Percentiles rank a stretch among this genome's conserved stretches.
Evolutionary conservation across 2,888 invertebrate species (phyloP).

Genomic region (Heteromyza rotundicornis): DNA sequence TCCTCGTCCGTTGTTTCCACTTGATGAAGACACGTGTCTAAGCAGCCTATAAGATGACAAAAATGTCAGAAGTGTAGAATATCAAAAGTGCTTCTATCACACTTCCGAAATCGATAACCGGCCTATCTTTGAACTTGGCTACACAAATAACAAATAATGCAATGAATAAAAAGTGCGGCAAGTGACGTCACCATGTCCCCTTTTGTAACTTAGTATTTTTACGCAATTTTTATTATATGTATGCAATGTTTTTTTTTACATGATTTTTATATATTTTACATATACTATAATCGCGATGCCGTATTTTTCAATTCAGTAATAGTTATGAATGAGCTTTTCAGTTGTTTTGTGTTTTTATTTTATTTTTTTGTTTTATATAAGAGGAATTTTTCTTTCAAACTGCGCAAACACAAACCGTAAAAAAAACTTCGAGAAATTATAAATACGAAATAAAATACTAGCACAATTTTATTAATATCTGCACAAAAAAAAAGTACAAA

Average conservation of each 20-base stretch:
- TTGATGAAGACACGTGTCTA: no score
- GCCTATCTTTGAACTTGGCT: no score
- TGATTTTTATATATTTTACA: constrained; percentile 28
- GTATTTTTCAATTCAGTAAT: constrained; percentile 16
- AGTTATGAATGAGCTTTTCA: constrained; percentile 18
- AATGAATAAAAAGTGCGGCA: no score
- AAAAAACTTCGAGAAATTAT: no score
- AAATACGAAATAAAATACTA: no score
- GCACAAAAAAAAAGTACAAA: constrained; percentile 21
- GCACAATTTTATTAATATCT: constrained; percentile 4
- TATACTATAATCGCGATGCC: constrained; percentile 26
- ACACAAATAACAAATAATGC: no score
- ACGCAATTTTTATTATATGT: constrained; percentile 21
- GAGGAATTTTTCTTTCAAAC: constrained; percentile 17
- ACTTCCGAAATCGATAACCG: no score
- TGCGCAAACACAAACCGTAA: background rate
- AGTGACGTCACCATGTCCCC: no score
- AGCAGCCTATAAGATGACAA: no score
- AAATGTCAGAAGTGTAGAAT: no score
- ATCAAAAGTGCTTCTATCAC: no score
- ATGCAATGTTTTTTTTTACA: constrained; percentile 22
- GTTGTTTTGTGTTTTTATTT: background rate
- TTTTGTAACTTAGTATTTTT: background rate
- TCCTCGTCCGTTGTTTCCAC: no score
- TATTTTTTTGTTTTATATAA: background rate